Conservation (phyloP, 2,888 invertebrate species). For the Neocrepidodera transversa region DNA sequence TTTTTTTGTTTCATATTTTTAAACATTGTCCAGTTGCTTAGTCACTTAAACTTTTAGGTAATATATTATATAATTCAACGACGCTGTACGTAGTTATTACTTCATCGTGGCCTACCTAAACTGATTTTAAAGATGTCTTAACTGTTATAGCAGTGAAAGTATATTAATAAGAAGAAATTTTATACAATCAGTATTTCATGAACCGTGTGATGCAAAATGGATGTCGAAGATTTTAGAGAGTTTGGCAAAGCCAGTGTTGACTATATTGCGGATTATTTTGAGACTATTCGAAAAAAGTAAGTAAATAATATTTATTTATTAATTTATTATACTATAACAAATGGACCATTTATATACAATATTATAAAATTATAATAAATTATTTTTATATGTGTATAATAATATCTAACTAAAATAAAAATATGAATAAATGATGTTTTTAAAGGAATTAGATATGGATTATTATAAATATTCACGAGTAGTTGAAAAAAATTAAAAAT, state of each 20-base stretch:
- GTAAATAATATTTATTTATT: constrained; percentile 44
- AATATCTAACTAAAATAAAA: no score
- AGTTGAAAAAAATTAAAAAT: no score
- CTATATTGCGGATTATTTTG: constrained; percentile 88
- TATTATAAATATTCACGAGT: no score
- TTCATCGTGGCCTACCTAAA: constrained; percentile 17
- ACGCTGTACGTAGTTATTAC: constrained; percentile 5
- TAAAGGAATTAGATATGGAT: no score
- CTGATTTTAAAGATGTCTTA: constrained; percentile 27
- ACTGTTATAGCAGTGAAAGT: constrained; percentile 30
- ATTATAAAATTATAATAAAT: no score
- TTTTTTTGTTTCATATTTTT: no score
- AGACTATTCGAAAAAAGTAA: constrained; percentile 80
- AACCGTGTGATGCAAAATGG: constrained; percentile 64
- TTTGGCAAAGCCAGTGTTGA: constrained; percentile 89
- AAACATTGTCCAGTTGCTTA: no score
- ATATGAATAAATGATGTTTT: no score
- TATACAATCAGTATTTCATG: constrained; percentile 26
- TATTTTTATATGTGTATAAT: no score
- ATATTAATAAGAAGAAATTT: constrained; percentile 30
- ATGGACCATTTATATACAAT: no score
- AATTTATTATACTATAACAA: no score
- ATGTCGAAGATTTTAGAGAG: constrained; percentile 77
- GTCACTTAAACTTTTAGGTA: constrained; percentile 12
- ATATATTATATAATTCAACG: constrained; percentile 2